Percentiles rank a stretch among this genome's conserved stretches.
Conservation (phyloP, 2,113 vertebrate genomes). For the Talpa occidentalis region DNA sequence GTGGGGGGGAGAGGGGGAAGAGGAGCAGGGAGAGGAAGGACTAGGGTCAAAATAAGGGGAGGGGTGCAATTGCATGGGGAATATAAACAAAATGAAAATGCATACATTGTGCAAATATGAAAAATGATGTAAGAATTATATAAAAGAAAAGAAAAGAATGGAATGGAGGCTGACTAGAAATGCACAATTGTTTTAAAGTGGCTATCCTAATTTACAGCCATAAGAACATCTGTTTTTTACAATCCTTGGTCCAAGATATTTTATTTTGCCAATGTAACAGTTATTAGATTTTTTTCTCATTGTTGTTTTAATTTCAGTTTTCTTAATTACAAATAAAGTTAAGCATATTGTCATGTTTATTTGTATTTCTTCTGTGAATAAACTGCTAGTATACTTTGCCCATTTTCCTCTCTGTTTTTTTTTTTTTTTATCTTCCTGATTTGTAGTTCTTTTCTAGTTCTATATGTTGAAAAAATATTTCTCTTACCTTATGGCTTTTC, state of each 20-base stretch:
- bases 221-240: not conserved
- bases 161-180: not conserved
- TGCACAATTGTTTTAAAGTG: slow-evolving; percentile 11
- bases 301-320: slow-evolving; percentile 7
- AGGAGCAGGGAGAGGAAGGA: too few relatives aligned
- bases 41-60: too few relatives aligned
- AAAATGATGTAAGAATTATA: too few relatives aligned
- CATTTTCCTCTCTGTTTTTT: slow-evolving; percentile 6
- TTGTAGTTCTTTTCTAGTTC: slow-evolving; percentile 37
- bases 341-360: not conserved
- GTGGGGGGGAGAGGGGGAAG: too few relatives aligned
- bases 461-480: not conserved
- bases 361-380: slow-evolving; percentile 44
- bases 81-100: too few relatives aligned
- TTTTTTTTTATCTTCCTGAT: slow-evolving; percentile 32
- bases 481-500: not conserved
- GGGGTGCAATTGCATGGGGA: too few relatives aligned
- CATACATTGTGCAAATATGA: too few relatives aligned
- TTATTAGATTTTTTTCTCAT: not conserved
- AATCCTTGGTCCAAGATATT: slow-evolving; percentile 5
- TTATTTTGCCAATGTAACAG: slow-evolving; percentile 33
- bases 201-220: not conserved
- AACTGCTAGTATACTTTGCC: not conserved
- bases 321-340: slow-evolving; percentile 10
- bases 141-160: too few relatives aligned